Evolutionary conservation across 2,797 vertebrate genomes (phyloP).

Genomic region (Bradypodion pumilum): DNA sequence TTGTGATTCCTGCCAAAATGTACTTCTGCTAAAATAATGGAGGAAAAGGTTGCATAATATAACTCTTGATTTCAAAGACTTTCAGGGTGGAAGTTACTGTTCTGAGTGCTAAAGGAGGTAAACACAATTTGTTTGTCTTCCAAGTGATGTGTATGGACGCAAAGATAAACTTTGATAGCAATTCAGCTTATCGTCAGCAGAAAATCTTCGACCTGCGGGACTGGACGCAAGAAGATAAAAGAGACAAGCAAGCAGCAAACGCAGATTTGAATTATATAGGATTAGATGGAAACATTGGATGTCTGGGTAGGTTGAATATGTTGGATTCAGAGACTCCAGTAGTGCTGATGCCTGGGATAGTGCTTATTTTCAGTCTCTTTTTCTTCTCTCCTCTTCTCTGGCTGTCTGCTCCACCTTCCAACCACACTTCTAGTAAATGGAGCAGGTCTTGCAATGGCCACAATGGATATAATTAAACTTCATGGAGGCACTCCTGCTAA

Average conservation of each 20-base stretch:
- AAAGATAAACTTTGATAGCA: conserved; percentile 98
- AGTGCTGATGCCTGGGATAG: background rate
- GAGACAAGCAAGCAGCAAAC: conserved; percentile 89
- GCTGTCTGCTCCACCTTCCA: background rate
- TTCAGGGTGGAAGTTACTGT: background rate
- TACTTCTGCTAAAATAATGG: background rate
- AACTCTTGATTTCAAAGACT: background rate
- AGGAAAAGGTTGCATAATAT: background rate
- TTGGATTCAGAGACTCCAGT: background rate
- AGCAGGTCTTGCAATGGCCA: conserved; percentile 97
- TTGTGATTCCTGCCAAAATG: background rate
- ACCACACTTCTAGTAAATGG: conserved; percentile 86
- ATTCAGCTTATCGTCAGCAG: conserved; percentile 92
- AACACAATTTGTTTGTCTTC: conserved; percentile 5
- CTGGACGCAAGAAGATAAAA: conserved; percentile 93
- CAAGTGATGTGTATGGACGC: conserved; percentile 98
- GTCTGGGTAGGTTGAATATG: conserved; percentile 81
- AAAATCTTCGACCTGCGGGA: conserved; percentile 91
- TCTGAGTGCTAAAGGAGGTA: conserved; percentile 45
- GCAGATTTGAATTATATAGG: conserved; percentile 97
- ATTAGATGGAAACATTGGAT: conserved; percentile 95
- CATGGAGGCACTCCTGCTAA: conserved; percentile 97
- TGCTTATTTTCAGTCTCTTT: background rate
- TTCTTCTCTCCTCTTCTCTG: background rate
- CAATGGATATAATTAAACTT: conserved; percentile 99